Base-by-base conservation (phyloP, 2,113 vertebrate genomes). In the Xenopus laevis region DNA sequence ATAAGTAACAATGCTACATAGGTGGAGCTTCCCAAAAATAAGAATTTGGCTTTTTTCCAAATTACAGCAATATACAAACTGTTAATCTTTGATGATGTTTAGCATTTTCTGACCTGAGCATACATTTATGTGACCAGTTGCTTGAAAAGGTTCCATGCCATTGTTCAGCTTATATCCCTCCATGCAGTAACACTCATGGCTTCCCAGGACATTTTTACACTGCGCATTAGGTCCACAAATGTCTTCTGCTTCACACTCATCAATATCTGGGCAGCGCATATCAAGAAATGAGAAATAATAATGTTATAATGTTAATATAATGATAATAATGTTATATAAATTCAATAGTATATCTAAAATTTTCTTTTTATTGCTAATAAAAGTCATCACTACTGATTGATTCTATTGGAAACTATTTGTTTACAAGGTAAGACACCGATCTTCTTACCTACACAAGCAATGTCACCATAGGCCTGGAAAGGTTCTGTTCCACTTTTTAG, bases 141-240 rank as follows among this genome's bases (percentile, higher is more conserved):
- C n/a, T 10, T 53, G 71, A 72, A 96, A 96, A 12, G 89, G 91
- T 76, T 15, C 85, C 0, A 65, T 52, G 79, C 93, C 95, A 0
- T 84, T 85, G 77, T 86, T 79, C 59, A 93, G 80, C 79, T 71
- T 78, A 79, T 91, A 95, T 83, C 95, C 96, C 50, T 86, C 81
- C 71, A 83, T 78, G 83, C 96, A 98, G 70, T 87, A 87, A 80
- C 95, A 98, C 13, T 87, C 80, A 53, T 94, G 96, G 72, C 88
- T 91, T 18, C 95, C 95, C 0, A 79, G 81, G 12, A 90, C 88
- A 79, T 98, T 98, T 65, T 82, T 78, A 12, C 95, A 98, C 11
- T 60, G 83, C 33, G 86, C 93, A 53, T 94, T 94, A 10, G 0
- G 86, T 78, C 93, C 87, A 82, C 96, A 98, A 13, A 86, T 55